Evolutionary conservation across 2,797 vertebrate genomes (phyloP).

Genomic region (Neosalanx taihuensis): DNA sequence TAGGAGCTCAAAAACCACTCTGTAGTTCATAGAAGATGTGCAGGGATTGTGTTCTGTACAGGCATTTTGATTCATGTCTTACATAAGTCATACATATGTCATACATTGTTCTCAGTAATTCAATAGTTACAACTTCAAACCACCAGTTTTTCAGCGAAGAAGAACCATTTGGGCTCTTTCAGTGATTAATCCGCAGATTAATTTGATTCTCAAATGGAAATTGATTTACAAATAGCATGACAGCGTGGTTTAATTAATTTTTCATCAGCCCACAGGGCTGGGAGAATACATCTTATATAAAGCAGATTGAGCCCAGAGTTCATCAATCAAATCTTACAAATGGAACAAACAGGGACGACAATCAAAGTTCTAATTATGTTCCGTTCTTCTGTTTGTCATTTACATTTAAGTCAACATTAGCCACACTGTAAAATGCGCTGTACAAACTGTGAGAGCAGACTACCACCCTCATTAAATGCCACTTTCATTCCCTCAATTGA

Average conservation of each 20-base stretch:
- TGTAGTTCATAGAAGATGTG: too few relatives aligned
- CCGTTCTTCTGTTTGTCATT: background rate
- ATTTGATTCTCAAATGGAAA: background rate
- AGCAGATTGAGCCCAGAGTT: constrained; percentile 10
- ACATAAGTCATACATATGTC: background rate
- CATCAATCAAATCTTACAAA: constrained; percentile 29
- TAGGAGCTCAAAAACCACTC: too few relatives aligned
- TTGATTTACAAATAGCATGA: constrained; percentile 10
- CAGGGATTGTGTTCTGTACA: too few relatives aligned
- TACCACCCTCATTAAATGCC: too few relatives aligned
- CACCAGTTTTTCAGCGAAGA: too few relatives aligned
- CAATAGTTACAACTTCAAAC: background rate
- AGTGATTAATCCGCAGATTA: constrained; percentile 28
- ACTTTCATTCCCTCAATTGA: too few relatives aligned
- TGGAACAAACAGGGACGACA: constrained; percentile 13
- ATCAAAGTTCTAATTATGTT: constrained; percentile 25
- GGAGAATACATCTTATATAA: constrained; percentile 23
- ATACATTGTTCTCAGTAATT: background rate
- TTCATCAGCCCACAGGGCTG: constrained; percentile 13
- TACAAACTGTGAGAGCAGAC: too few relatives aligned
- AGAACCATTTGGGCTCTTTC: constrained; percentile 16
- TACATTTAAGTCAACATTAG: too few relatives aligned
- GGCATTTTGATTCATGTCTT: too few relatives aligned
- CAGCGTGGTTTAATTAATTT: constrained; percentile 30
- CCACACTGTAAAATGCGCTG: background rate